A percentile compares a stretch with the other conserved stretches of the same genome.
phyloP scores from a whole-genome alignment of 1,140 invertebrate species.

The Scaptomyza pallida region DNA sequence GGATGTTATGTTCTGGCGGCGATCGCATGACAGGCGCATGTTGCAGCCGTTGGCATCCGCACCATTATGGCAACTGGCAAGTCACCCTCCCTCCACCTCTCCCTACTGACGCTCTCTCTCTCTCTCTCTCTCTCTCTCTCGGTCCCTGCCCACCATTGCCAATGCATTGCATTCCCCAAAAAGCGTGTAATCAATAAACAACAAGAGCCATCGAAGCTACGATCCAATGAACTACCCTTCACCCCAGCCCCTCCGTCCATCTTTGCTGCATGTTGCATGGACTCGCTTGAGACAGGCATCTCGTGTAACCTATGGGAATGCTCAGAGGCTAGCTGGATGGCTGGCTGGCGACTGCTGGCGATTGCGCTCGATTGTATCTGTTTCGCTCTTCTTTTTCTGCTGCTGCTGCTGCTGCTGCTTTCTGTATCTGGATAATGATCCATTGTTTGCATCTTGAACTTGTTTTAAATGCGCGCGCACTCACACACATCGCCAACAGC shows the following conservation, averaged over 20 bases:
- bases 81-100: no score
- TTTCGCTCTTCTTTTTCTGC: constrained; percentile 53
- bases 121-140: no score
- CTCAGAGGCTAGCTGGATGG: constrained; percentile 19
- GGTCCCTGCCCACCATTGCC: constrained; percentile 48
- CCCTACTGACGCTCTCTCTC: no score
- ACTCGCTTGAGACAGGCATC: constrained; percentile 51
- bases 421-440: constrained; percentile 75
- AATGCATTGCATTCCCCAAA: constrained; percentile 78
- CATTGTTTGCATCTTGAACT: constrained; percentile 82
- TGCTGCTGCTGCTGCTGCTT: constrained; percentile 36
- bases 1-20: constrained; percentile 81
- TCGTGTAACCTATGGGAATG: constrained; percentile 79
- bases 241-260: constrained; percentile 22
- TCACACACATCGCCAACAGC: constrained; percentile 29
- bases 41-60: constrained; percentile 80
- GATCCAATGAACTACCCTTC: constrained; percentile 41
- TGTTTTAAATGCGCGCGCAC: constrained; percentile 76
- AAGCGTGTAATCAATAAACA: constrained; percentile 82
- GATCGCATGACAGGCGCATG: constrained; percentile 82
- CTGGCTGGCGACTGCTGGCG: constrained; percentile 30
- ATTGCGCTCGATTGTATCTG: constrained; percentile 78
- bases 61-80: constrained; percentile 79
- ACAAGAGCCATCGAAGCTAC: constrained; percentile 76
- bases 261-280: constrained; percentile 2